Evolutionary conservation across 2,113 vertebrate species (phyloP), one percentile per base, ranked within the genome.

Genomic region (Pachypanchax playfairii): DNA sequence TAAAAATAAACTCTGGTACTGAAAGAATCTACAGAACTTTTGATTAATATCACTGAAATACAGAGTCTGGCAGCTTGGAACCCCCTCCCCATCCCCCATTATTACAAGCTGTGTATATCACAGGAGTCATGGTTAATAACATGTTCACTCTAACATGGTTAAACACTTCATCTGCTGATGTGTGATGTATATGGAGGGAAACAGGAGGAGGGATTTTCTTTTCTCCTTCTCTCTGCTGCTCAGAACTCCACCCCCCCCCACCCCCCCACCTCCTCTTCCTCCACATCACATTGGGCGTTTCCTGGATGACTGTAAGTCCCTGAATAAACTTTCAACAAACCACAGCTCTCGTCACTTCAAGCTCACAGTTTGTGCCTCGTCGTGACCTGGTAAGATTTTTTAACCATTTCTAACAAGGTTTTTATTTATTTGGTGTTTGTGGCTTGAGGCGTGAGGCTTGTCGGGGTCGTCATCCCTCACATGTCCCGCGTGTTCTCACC

Each of bases 281-380:
- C 68, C 42, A 77, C 47, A 10, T 3, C 29, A 15, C 10, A 43
- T 21, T 57, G 84, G 86, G 87, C 76, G 87, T 86, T 66, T 65
- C 64, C 75, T 21, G 1, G 9, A 53, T 15, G 17, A 28, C 38
- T 77, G 75, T 82, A 87, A 72, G 73, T 20, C 25, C 24, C 44
- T 33, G 47, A 25, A 46, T 35, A 64, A 77, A 80, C 67, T 71
- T 31, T 15, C 8, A 14, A 20, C 5, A n/a, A 56, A 42, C 22
- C 49, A 24, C 24, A 14, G 1, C 42, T 21, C 63, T 25, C 49
- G 7, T 38, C 55, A 33, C 60, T 7, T 14, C 20, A 24, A n/a
- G 17, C 50, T 3, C 33, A 6, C 21, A 29, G 14, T 18, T 26
- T 42, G 48, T 49, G 41, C 26, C 5, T 33, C 35, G 1, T 6